These are phyloP conservation scores for Agrilus mali DNA, from an alignment of 2,888 invertebrate species.

Conservation along the genomic window DNA sequence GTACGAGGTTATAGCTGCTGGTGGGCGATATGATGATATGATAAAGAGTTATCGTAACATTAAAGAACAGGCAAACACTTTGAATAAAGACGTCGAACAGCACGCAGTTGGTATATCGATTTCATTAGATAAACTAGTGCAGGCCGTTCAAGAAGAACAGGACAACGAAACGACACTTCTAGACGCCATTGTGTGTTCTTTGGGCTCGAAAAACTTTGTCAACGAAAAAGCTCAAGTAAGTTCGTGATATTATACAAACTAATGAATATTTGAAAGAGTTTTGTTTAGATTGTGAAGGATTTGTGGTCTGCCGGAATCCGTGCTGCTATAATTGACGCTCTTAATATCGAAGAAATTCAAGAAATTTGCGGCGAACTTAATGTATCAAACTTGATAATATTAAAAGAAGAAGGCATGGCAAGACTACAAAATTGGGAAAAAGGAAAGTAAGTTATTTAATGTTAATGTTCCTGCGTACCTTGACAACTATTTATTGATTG, in stretches of 20 bases:
- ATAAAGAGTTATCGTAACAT: slow-evolving; percentile 55
- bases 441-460: slow-evolving; percentile 35
- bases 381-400: slow-evolving; percentile 45
- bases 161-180: slow-evolving; percentile 35
- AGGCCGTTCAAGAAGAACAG: slow-evolving; percentile 41
- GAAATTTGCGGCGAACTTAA: slow-evolving; percentile 46
- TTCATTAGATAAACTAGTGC: slow-evolving; percentile 65
- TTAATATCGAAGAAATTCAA: slow-evolving; percentile 51
- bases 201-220: slow-evolving; percentile 43
- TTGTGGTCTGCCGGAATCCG: slow-evolving; percentile 62
- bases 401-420: slow-evolving; percentile 45
- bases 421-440: slow-evolving; percentile 49
- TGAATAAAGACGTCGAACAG: slow-evolving; percentile 27
- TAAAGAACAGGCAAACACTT: slow-evolving; percentile 22
- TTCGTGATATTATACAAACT: slow-evolving; percentile 6
- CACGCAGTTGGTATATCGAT: slow-evolving; percentile 75
- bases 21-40: slow-evolving; percentile 81
- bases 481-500: background rate
- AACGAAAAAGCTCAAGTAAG: slow-evolving; percentile 38
- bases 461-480: background rate
- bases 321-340: slow-evolving; percentile 47
- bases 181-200: slow-evolving; percentile 58
- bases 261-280: background rate
- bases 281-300: slow-evolving; percentile 39
- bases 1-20: slow-evolving; percentile 68